Evolutionary conservation across 1,140 invertebrate species (phyloP).

Genomic region (Drosophila paulistorum): DNA sequence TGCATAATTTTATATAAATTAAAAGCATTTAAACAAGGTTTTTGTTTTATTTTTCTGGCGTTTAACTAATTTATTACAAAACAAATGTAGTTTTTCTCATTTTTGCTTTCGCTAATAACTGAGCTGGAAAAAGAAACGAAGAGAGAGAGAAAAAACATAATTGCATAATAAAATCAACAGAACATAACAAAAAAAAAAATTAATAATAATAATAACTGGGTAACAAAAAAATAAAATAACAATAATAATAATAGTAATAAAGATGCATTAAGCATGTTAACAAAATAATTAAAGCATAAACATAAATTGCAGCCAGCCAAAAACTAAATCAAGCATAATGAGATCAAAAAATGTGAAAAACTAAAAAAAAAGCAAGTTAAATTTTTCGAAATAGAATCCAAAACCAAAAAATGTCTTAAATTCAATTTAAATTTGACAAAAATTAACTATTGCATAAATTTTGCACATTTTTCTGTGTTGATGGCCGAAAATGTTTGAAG

Average conservation of each 20-base stretch:
- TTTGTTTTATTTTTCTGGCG: constrained; percentile 18
- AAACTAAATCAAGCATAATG: constrained; percentile 73
- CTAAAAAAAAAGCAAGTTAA: constrained; percentile 44
- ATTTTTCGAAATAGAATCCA: constrained; percentile 3
- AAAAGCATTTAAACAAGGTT: constrained; percentile 54
- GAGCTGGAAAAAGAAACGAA: constrained; percentile 70
- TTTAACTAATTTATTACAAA: constrained; percentile 75
- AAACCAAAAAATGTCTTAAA: constrained; percentile 42
- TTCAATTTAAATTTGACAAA: constrained; percentile 48
- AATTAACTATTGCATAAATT: constrained; percentile 72
- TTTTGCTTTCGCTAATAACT: constrained; percentile 65
- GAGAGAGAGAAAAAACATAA: constrained; percentile 38
- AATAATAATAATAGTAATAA: constrained; percentile 54
- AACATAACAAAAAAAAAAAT: constrained; percentile 38
- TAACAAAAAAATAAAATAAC: constrained; percentile 2
- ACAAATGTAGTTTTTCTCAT: constrained; percentile 35
- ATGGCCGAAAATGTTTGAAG: constrained; percentile 63
- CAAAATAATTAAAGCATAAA: constrained; percentile 67
- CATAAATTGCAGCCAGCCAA: constrained; percentile 61
- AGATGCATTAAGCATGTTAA: constrained; percentile 61
- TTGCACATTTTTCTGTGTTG: constrained; percentile 50
- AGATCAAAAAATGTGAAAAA: constrained; percentile 67
- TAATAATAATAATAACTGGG: constrained; percentile 42
- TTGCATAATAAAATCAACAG: constrained; percentile 45
- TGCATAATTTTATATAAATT: constrained; percentile 39